These are phyloP conservation scores for Iguana delicatissima DNA, from an alignment of 2,797 vertebrate genomes.

Conservation along the genomic window DNA sequence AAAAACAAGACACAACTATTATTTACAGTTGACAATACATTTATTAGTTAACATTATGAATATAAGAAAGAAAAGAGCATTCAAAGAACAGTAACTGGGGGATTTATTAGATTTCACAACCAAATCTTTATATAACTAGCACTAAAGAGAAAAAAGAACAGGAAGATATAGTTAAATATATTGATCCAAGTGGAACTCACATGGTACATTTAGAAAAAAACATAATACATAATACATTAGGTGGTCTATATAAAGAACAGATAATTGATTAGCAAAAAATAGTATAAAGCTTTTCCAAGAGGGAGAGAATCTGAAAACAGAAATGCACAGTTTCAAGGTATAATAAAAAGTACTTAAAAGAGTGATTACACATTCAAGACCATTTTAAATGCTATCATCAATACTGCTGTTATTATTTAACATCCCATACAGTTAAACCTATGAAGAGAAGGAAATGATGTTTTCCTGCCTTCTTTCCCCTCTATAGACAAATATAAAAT, in stretches of 20 bases:
- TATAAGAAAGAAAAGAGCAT: background rate
- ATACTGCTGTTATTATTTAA: too few species aligned
- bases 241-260: background rate
- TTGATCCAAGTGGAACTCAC: constrained; percentile 11
- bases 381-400: background rate
- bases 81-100: background rate
- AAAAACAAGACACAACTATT: background rate
- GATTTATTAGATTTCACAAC: background rate
- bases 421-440: background rate
- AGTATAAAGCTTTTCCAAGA: background rate
- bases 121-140: background rate
- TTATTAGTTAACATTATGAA: constrained; percentile 6
- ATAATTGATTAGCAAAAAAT: background rate
- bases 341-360: background rate
- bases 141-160: background rate
- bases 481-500: background rate
- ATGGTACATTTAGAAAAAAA: constrained; percentile 10
- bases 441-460: background rate
- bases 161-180: background rate
- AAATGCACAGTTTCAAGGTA: background rate
- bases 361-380: background rate
- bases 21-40: background rate
- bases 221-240: constrained; percentile 18
- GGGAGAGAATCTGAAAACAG: background rate
- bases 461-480: background rate